phyloP scores from a whole-genome alignment of 1,140 invertebrate species.

The Coelopa frigida region DNA sequence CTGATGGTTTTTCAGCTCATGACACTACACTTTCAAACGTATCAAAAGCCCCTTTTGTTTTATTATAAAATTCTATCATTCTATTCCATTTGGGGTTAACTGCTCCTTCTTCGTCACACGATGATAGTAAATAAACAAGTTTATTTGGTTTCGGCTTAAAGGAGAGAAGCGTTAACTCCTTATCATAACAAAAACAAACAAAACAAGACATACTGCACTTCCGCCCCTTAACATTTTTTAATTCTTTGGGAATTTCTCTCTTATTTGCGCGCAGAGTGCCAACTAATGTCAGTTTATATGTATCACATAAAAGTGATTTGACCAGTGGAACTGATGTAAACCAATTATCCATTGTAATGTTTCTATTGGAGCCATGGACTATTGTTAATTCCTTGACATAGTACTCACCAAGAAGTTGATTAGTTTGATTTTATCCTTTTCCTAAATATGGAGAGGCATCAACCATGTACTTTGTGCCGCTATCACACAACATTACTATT shows the following conservation, averaged over 20 bases:
- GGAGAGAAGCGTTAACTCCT: constrained; percentile 16
- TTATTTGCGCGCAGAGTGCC: constrained; percentile 20
- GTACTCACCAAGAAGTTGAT: constrained; percentile 20
- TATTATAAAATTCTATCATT: constrained; percentile 44
- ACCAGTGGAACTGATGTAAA: constrained; percentile 12
- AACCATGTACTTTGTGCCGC: constrained; percentile 28
- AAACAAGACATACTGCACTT: constrained; percentile 12
- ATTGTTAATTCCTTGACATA: constrained; percentile 13
- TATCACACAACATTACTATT: constrained; percentile 27
- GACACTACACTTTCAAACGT: constrained; percentile 30
- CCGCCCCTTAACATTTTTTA: constrained; percentile 13
- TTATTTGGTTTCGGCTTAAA: constrained; percentile 16
- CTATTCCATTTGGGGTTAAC: constrained; percentile 25
- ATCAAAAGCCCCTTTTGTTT: constrained; percentile 43
- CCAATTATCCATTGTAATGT: constrained; percentile 16
- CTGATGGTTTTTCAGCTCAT: constrained; percentile 15
- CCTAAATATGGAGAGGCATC: constrained; percentile 28
- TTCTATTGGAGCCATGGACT: constrained; percentile 19
- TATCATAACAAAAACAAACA: constrained; percentile 15
- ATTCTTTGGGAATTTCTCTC: constrained; percentile 11
- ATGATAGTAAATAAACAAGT: constrained; percentile 15
- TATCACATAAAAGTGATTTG: constrained; percentile 8
- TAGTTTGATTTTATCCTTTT: constrained; percentile 18
- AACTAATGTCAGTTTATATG: constrained; percentile 19
- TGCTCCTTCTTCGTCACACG: constrained; percentile 15